These are phyloP conservation scores for Echiichthys vipera DNA, from an alignment of 2,797 vertebrate genomes.

Conservation along the genomic window DNA sequence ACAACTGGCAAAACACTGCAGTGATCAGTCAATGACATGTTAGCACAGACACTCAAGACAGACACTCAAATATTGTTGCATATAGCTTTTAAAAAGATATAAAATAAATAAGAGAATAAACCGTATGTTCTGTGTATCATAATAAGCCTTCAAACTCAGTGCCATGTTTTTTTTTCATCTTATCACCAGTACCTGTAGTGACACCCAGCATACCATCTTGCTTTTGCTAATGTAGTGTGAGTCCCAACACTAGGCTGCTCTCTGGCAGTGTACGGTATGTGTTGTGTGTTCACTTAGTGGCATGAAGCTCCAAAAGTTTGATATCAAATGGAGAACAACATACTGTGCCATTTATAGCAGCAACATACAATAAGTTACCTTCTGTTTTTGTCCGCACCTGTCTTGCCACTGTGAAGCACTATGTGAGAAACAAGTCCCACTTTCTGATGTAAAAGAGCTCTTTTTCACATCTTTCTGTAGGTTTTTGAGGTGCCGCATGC, in stretches of 20 bases:
- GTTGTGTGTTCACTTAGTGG: not conserved
- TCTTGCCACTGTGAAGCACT: constrained; percentile 19
- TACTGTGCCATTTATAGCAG: constrained; percentile 31
- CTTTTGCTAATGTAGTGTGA: constrained; percentile 16
- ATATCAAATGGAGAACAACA: not conserved
- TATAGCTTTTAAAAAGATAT: not conserved
- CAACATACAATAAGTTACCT: constrained; percentile 25
- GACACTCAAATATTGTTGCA: not conserved
- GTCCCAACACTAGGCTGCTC: not conserved
- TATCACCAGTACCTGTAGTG: not conserved
- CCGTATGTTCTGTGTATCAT: too few species aligned
- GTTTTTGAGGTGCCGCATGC: constrained; percentile 39
- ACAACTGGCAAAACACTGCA: not conserved
- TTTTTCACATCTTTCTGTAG: constrained; percentile 50
- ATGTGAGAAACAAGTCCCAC: constrained; percentile 11
- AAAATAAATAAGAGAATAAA: too few species aligned
- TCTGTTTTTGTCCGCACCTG: constrained; percentile 23
- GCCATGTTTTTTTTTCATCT: constrained; percentile 3
- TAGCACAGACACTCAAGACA: too few species aligned
- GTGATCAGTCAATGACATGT: too few species aligned
- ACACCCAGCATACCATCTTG: not conserved
- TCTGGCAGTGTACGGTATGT: not conserved
- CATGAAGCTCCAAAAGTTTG: not conserved
- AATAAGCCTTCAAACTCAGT: not conserved
- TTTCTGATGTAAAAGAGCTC: constrained; percentile 46